Base-by-base conservation (phyloP, 2,888 invertebrate species). In the Myopa tessellatipennis region DNA sequence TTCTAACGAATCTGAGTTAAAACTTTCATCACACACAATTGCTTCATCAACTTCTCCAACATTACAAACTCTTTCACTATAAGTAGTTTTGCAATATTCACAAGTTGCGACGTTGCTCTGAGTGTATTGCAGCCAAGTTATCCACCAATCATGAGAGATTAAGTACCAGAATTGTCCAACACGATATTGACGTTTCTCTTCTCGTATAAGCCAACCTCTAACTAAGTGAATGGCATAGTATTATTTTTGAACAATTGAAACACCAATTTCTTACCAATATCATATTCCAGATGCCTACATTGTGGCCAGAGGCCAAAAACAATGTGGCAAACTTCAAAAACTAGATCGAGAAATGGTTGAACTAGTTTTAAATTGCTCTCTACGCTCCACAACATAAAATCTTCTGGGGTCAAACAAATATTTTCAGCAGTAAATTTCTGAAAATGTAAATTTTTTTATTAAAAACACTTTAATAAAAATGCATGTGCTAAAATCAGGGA, bases 101-200 rank as follows among this genome's bases (percentile, higher is more conserved):
- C 91, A 91, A 8, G 89, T 87, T n/a, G 87, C 86, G 55, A 87
- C 85, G 74, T 87, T 87, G 68, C 84, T 84, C 79, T 89, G 90
- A n/a, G 94, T 92, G 90, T 95, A 94, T 61, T 92, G 92, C 76
- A 91, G 89, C 97, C 97, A 97, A 16, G 90, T 90, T 79, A 92
- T 92, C 96, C 96, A 97, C 97, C 97, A 97, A 83, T 94, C 94
- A 68, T 93, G 93, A 1, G 94, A 92, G 79, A 97, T 92, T 80
- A 97, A 91, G 91, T 96, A 97, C 96, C 96, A 97, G 89, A 95
- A 94, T 90, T 96, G 96, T 0, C 96, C 96, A 76, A 94, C 93
- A 68, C 92, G 90, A 86, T 94, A 93, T 0, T 95, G 95, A 68
- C 95, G 92, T 69, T 92, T 90, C 82, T 93, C 93, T 86, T 95